Evolutionary conservation across 2,113 vertebrate genomes (phyloP).

Genomic region (Acrocephalus arundinaceus): DNA sequence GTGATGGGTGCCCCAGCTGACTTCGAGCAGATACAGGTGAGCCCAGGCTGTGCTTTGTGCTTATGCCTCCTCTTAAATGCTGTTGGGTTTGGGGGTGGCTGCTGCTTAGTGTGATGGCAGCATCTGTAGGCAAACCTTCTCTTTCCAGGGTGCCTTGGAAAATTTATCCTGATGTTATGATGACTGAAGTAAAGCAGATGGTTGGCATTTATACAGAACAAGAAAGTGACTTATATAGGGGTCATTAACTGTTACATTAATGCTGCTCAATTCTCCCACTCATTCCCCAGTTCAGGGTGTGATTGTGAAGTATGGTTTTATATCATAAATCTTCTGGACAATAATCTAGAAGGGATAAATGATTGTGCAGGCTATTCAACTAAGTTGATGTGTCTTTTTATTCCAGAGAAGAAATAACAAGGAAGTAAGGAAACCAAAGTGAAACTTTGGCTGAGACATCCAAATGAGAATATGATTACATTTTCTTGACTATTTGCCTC

Average conservation of each 20-base stretch:
- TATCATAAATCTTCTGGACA: background rate
- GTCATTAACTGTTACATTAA: background rate
- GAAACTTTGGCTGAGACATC: background rate
- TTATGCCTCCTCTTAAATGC: background rate
- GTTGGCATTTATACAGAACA: background rate
- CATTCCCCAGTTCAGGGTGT: background rate
- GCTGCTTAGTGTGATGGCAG: background rate
- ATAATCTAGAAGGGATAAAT: background rate
- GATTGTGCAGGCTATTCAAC: background rate
- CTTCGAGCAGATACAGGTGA: background rate
- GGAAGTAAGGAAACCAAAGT: background rate
- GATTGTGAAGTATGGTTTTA: background rate
- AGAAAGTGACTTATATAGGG: background rate
- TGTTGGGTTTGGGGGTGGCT: rapidly evolving
- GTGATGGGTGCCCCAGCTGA: background rate
- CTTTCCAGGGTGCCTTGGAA: background rate
- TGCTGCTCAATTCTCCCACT: background rate
- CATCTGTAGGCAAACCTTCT: background rate
- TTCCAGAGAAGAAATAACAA: background rate
- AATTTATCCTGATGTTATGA: background rate
- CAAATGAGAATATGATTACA: background rate
- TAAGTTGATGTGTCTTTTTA: background rate
- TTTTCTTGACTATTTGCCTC: background rate
- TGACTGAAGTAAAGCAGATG: background rate
- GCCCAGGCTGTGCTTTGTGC: background rate